These are phyloP conservation scores for Eurystomus gularis DNA, from an alignment of 2,113 vertebrate genomes.

Conservation along the genomic window DNA sequence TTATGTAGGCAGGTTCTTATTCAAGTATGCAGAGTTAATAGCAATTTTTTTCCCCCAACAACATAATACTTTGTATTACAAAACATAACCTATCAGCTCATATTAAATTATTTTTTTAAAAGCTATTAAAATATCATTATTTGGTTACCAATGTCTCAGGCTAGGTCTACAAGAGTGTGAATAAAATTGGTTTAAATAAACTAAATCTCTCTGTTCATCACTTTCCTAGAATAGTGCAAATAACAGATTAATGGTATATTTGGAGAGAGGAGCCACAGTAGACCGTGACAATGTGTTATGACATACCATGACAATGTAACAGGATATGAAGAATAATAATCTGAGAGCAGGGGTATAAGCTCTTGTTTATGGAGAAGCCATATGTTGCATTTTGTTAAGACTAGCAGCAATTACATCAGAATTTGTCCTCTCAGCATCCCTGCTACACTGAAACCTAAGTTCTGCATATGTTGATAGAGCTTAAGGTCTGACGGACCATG, in stretches of 20 bases:
- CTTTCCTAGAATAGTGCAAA: not conserved
- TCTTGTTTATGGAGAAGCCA: not conserved
- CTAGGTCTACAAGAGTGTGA: not conserved
- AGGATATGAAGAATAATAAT: not conserved
- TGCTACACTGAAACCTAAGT: not conserved
- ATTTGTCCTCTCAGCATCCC: not conserved
- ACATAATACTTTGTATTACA: not conserved
- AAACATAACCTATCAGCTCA: not conserved
- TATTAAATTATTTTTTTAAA: not conserved
- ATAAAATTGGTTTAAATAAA: slow-evolving; percentile 1
- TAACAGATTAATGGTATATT: not conserved
- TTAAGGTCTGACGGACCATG: not conserved
- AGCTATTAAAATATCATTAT: not conserved
- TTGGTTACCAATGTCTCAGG: not conserved
- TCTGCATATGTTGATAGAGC: not conserved
- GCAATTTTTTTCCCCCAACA: not conserved
- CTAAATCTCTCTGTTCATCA: not conserved
- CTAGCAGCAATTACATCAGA: not conserved
- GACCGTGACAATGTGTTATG: not conserved
- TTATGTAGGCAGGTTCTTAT: not conserved
- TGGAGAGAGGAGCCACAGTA: not conserved
- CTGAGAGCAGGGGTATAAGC: not conserved
- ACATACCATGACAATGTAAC: not conserved
- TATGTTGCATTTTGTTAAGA: not conserved
- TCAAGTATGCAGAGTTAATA: not conserved